Base-by-base conservation (phyloP, 2,888 invertebrate genomes). In the Calliopum simillimum region DNA sequence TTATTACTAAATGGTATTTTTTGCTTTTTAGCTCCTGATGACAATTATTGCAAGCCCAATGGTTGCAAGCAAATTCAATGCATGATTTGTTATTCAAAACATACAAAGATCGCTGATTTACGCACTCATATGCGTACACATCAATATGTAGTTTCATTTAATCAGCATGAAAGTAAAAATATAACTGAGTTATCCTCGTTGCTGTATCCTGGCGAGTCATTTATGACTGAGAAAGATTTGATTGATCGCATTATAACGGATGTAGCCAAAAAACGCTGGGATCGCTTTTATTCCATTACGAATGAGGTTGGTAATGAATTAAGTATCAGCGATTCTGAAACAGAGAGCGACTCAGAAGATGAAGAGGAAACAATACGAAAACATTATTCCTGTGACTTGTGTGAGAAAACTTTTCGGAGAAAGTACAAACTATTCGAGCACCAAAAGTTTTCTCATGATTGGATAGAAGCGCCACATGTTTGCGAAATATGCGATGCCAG, bases 401-500 rank as follows among this genome's bases (percentile, higher is more conserved):
- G 86, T 58, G 69, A 75, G 13, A 43, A 76, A 21, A 69, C 69
- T 11, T 80, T 83, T 64, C 67, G 76, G 23, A 79, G 86, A 2
- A 84, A 82, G 68, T 79, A 84, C 71, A 80, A 82, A 73, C 75
- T 85, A 0, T 83, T 80, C 65, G 79, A 80, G 14, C 85, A 85
- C 73, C 84, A 86, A 71, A 71, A 76, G 43, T 76, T 74, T 4
- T 71, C 73, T 8, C 86, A 86, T 68, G 70, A 61, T 3, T 79
- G 89, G 78, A 86, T 88, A 1, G 88, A 89, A 64, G 84, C 88
- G 0, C 87, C 87, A 0, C 83, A 86, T 41, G 84, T 87, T 33
- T 90, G 90, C 73, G 82, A 84, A 43, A 81, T 86, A 19, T 90
- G 90, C 76, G 82, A 86, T 21, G 87, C 88, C 80, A 80, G 87